These are phyloP conservation scores for Apamea epomidion DNA, from an alignment of 2,888 invertebrate species.

Conservation along the genomic window DNA sequence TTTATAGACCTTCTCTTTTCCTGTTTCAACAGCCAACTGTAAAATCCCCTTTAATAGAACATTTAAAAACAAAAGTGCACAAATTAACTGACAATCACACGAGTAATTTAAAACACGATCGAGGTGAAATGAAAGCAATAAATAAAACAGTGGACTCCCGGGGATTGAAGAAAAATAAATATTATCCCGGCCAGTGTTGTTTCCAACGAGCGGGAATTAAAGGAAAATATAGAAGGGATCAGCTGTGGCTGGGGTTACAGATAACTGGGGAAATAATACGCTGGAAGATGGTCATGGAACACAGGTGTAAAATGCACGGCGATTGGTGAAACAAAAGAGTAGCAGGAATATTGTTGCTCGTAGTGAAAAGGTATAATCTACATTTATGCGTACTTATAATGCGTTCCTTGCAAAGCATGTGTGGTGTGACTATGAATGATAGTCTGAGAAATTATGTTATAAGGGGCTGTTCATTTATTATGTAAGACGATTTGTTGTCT, in stretches of 20 bases:
- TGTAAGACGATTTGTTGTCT: too few species aligned
- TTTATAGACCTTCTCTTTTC: not conserved
- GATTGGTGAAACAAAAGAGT: not conserved
- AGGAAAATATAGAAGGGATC: constrained; percentile 66
- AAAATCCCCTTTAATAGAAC: constrained; percentile 31
- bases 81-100: constrained; percentile 80
- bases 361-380: not conserved
- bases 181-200: constrained; percentile 69
- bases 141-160: constrained; percentile 74
- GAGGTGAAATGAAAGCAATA: constrained; percentile 79
- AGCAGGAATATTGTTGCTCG: not conserved
- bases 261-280: constrained; percentile 33
- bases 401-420: too few species aligned
- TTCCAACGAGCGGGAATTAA: constrained; percentile 60
- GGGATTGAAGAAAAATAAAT: constrained; percentile 76
- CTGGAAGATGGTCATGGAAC: constrained; percentile 20
- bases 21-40: not conserved
- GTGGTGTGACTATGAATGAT: too few species aligned
- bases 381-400: not conserved
- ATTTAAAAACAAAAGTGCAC: constrained; percentile 69
- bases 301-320: constrained; percentile 19
- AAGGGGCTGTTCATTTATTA: too few species aligned
- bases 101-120: constrained; percentile 82
- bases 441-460: too few species aligned
- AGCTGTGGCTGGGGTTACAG: constrained; percentile 39